These are phyloP conservation scores for Anser cygnoides DNA, from an alignment of 2,113 vertebrate genomes.

Conservation along the genomic window DNA sequence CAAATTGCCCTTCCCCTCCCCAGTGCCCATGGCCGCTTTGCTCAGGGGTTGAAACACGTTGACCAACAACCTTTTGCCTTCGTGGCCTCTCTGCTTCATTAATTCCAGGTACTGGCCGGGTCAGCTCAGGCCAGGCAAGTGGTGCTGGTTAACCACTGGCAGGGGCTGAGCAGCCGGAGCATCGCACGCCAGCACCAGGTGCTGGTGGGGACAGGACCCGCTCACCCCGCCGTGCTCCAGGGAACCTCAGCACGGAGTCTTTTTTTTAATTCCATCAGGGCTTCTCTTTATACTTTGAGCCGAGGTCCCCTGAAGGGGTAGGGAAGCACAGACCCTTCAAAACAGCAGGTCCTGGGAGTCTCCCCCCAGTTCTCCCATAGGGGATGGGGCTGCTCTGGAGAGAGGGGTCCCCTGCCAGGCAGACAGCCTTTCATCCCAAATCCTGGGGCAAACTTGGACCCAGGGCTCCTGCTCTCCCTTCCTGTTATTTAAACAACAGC, in stretches of 20 bases:
- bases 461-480: fast-evolving
- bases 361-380: background rate
- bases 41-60: background rate
- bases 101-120: background rate
- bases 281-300: background rate
- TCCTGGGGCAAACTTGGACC: background rate
- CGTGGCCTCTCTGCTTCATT: background rate
- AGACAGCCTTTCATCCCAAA: background rate
- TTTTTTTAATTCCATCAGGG: background rate
- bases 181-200: background rate
- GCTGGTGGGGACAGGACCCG: background rate
- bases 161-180: fast-evolving
- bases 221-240: background rate
- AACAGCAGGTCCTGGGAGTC: background rate
- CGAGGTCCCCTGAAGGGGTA: fast-evolving
- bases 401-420: background rate
- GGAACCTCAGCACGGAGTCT: fast-evolving
- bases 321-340: background rate
- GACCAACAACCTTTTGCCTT: background rate
- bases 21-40: fast-evolving
- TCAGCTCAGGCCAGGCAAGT: conserved; percentile 46
- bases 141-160: conserved; percentile 44
- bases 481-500: background rate
- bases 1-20: background rate
- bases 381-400: background rate